phyloP scores from a whole-genome alignment of 1,140 invertebrate species.

The Eufriesea mexicana region DNA sequence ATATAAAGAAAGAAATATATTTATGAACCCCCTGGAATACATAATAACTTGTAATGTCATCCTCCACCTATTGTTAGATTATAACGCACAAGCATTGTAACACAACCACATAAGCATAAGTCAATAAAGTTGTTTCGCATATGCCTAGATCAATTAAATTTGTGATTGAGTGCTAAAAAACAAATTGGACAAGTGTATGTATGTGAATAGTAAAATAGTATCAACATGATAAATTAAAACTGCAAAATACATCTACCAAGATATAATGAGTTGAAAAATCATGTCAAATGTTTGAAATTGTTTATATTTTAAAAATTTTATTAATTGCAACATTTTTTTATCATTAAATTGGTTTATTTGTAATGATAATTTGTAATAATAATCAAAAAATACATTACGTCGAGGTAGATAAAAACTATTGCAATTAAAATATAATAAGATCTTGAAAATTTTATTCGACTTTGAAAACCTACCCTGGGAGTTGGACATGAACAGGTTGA shows the following conservation, averaged over 20 bases:
- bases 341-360: not conserved
- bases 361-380: not conserved
- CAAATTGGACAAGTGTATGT: conserved; percentile 45
- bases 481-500: conserved; percentile 97
- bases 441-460: conserved; percentile 54
- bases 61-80: conserved; percentile 74
- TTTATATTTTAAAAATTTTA: not conserved
- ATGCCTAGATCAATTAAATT: conserved; percentile 47
- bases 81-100: conserved; percentile 69
- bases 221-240: conserved; percentile 53
- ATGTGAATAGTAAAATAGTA: conserved; percentile 51
- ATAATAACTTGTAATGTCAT: conserved; percentile 55
- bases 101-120: conserved; percentile 73
- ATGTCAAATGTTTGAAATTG: not conserved
- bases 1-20: not conserved
- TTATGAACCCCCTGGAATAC: conserved; percentile 55
- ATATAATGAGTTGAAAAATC: conserved; percentile 40
- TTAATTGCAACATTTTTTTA: not conserved
- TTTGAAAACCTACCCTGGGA: conserved; percentile 89
- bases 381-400: conserved; percentile 33
- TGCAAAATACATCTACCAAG: conserved; percentile 49
- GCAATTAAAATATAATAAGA: conserved; percentile 54
- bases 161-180: conserved; percentile 61
- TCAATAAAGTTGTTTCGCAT: conserved; percentile 56
- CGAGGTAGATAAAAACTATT: conserved; percentile 52